Conservation (phyloP, 2,797 vertebrate genomes). For the Rhinichthys osculus region DNA sequence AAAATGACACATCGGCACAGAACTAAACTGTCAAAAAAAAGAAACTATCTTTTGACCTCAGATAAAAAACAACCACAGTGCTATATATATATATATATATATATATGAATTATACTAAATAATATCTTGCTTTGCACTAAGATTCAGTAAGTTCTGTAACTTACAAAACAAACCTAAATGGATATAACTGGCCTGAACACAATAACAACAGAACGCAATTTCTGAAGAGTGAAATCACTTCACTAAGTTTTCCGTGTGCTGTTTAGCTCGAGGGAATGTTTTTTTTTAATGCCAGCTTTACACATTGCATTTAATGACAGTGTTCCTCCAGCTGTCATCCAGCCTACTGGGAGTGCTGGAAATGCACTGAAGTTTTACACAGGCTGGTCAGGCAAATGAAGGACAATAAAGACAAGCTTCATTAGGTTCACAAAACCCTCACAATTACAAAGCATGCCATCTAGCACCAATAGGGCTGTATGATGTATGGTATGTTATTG, state of each 20-base stretch:
- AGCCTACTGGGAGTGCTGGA: slow-evolving; percentile 20
- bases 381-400: slow-evolving; percentile 35
- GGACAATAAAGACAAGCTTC: slow-evolving; percentile 51
- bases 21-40: background rate
- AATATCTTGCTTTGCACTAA: background rate
- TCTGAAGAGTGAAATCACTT: slow-evolving; percentile 35
- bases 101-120: no score
- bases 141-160: background rate
- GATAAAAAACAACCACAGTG: background rate
- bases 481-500: background rate
- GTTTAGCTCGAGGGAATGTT: slow-evolving; percentile 43
- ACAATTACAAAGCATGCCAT: slow-evolving; percentile 55
- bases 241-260: slow-evolving; percentile 20
- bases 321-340: slow-evolving; percentile 55
- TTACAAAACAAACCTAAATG: background rate
- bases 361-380: slow-evolving; percentile 29
- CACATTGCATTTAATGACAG: slow-evolving; percentile 49
- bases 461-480: background rate
- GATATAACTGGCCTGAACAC: background rate
- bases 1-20: background rate
- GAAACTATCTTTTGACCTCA: background rate
- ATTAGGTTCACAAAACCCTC: slow-evolving; percentile 66
- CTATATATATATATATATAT: background rate
- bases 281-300: slow-evolving; percentile 40
- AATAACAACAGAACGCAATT: slow-evolving; percentile 36